Base-by-base conservation (phyloP, 2,888 invertebrate species). In the Drosophila quinaria region DNA sequence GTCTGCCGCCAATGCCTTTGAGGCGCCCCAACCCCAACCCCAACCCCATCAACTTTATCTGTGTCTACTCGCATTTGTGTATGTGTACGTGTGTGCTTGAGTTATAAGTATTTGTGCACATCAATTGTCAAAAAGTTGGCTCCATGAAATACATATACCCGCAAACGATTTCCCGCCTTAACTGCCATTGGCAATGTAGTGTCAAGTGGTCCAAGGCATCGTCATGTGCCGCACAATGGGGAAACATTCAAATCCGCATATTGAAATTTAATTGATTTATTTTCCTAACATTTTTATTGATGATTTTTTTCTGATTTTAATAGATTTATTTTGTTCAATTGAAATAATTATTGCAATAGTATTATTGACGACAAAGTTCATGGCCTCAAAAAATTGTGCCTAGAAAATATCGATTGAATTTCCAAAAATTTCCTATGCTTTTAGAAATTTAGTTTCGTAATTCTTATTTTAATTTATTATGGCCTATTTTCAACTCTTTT, bases 41-140 rank as follows among this genome's bases (percentile, higher is more conserved):
- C 64, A 33, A 11, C 50, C 63, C 65, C 51, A 44, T 70, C 80
- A 65, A 60, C 61, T 67, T 62, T 69, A 63, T 80, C 74, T 65
- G 68, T 39, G 37, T 17, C 13, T 51, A 25, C n/a, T 15, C 9
- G 29, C 5, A 25, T 25, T 5, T 25, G 25, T 22, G 3, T 22
- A 22, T 22, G 37, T 46, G 44, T 42, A 52, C 52, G 47, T 35
- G 35, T 55, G 59, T 50, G 22, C 37, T 47, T 59, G 75, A 80
- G 69, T 76, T 83, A 74, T 74, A 86, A 77, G 71, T 86, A 86
- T 79, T 86, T 86, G 77, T 50, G 73, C 84, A 65, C 86, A 86
- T 82, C 82, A 80, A 86, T 86, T 83, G 83, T 86, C 78, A 73
- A 82, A 83, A 86, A 86, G 83, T 80, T 82, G 64, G 65, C 59